Evolutionary conservation across 1,140 invertebrate species (phyloP), one percentile per base, ranked within the genome.

Genomic region (Hyposmocoma kahamanoa): DNA sequence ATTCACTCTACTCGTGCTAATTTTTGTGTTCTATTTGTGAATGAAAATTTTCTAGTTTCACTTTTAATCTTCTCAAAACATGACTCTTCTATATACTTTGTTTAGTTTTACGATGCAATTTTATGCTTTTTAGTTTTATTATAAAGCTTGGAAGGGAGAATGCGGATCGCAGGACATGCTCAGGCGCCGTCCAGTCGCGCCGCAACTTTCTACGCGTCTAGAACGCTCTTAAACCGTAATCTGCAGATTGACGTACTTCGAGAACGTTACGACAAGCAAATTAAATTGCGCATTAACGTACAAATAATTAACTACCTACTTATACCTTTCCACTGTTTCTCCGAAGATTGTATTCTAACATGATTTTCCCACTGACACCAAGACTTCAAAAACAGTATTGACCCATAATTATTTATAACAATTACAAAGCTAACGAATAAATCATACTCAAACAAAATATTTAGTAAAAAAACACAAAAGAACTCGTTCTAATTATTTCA

Each of bases 171-270:
- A 84, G 81, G 81, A 84, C 78, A 71, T 64, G 61, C 66, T 62
- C 65, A 69, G 81, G 81, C 81, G 81, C 81, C 81, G 65, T 48
- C 45, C 56, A 73, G 79, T 81, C 81, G 81, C 81, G 79, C 74
- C 79, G 58, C 79, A 80, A 84, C 81, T 84, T 84, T 84, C 81
- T 84, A 84, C 81, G 72, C 75, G 78, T 84, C 78, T 84, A 81
- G 75, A 84, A 70, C 77, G 62, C 65, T 79, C 71, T 78, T 79
- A 81, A 78, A 81, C 77, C 59, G 79, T 81, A 83, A 84, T 83
- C 75, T 69, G 67, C 68, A 69, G 77, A 82, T 81, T 82, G 77
- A 81, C 78, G 73, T 69, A 78, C 74, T 62, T 56, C 49, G 65
- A 72, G 68, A 81, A 73, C 62, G 62, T 81, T 81, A 79, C 76